A percentile compares a stretch with the other conserved stretches of the same genome.
Evolutionary conservation across 2,797 vertebrate genomes (phyloP).

Genomic region (Darevskia mixta): DNA sequence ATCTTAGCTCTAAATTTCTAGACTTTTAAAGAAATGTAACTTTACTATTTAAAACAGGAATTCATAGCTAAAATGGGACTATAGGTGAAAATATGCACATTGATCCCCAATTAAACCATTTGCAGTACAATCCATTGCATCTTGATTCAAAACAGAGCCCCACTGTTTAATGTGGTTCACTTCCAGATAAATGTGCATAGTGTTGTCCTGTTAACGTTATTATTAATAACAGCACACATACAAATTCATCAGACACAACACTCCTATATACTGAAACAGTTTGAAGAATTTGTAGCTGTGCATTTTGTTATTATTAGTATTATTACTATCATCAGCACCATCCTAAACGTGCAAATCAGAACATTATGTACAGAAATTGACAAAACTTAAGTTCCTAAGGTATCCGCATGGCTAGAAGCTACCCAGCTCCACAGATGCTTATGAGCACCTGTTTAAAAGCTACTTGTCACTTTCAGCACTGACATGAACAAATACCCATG

Average conservation of each 20-base stretch:
- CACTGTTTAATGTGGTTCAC: not conserved
- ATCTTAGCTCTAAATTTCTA: not conserved
- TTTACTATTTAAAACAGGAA: not conserved
- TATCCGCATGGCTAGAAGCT: not conserved
- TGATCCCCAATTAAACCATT: too few species aligned
- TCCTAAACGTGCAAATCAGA: not conserved
- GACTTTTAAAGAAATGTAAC: not conserved
- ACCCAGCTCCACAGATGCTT: not conserved
- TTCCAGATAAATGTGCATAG: not conserved
- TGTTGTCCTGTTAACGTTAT: too few species aligned
- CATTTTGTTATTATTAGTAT: not conserved
- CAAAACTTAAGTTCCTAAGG: not conserved
- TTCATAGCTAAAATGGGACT: not conserved
- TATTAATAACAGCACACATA: too few species aligned
- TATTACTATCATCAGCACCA: not conserved
- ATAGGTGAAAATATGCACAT: too few species aligned
- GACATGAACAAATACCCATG: not conserved
- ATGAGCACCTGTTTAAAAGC: not conserved
- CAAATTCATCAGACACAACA: too few species aligned
- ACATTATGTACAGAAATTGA: not conserved
- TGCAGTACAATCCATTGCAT: too few species aligned
- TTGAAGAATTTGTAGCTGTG: not conserved
- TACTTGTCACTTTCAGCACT: not conserved
- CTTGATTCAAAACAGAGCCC: not conserved
- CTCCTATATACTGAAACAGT: too few species aligned